These are phyloP conservation scores for Trogon surrucura DNA, from an alignment of 2,113 vertebrate genomes.

Conservation along the genomic window DNA sequence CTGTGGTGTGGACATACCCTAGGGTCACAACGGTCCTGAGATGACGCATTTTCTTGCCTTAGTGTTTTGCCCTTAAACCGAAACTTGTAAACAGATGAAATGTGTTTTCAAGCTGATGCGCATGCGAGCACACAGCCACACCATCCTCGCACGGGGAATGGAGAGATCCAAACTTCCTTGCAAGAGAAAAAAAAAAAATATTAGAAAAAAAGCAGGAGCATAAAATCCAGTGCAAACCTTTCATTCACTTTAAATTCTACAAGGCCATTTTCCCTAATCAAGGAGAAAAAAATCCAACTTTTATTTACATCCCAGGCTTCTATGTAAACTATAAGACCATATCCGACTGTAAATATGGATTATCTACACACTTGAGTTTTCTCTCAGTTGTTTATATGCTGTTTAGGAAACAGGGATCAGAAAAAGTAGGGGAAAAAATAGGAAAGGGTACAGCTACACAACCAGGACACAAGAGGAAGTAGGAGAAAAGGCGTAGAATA, in stretches of 20 bases:
- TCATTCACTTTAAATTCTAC: neutral
- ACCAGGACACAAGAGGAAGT: neutral
- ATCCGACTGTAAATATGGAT: conserved; percentile 33
- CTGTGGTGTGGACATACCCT: neutral
- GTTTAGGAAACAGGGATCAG: neutral
- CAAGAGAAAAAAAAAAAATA: neutral
- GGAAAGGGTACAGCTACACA: neutral
- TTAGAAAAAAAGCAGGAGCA: neutral
- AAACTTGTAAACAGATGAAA: conserved; percentile 56
- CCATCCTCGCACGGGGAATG: neutral
- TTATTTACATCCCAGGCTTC: conserved; percentile 21
- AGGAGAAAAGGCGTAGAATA: neutral
- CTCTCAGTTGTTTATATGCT: neutral
- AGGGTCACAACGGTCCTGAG: conserved; percentile 22
- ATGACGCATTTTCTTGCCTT: conserved; percentile 63
- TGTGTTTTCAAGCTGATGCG: neutral
- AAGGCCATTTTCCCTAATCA: neutral
- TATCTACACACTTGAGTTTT: neutral
- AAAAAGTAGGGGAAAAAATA: neutral
- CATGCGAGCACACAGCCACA: neutral
- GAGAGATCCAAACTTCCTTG: neutral
- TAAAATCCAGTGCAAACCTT: neutral
- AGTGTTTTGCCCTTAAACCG: conserved; percentile 55
- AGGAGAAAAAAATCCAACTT: neutral
- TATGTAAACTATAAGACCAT: neutral